phyloP scores from a whole-genome alignment of 1,140 invertebrate species.

The Harlomillsia oculata region DNA sequence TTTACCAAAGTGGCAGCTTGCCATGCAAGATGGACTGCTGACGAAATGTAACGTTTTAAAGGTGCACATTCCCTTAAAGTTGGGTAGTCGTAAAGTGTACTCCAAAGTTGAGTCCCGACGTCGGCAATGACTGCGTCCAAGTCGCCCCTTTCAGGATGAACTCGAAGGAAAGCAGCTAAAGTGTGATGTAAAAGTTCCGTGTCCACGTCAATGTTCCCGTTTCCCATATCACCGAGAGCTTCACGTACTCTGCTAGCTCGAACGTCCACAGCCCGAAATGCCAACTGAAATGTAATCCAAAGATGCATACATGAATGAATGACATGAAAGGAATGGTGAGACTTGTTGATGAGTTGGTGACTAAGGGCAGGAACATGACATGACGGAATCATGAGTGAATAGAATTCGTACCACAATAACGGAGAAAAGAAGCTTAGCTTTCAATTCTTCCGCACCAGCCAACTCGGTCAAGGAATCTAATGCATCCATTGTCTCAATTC shows the following conservation, averaged over 20 bases:
- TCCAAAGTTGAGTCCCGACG: constrained; percentile 54
- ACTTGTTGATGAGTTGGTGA: neutral
- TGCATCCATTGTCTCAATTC: constrained; percentile 73
- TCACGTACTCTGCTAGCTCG: no score
- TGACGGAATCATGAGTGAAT: constrained; percentile 2
- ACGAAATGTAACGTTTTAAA: constrained; percentile 52
- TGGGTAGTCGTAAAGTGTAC: constrained; percentile 65
- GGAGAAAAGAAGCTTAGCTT: constrained; percentile 87
- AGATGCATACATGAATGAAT: no score
- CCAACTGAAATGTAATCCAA: no score
- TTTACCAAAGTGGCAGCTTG: constrained; percentile 45
- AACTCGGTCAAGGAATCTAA: constrained; percentile 66
- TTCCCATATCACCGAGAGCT: no score
- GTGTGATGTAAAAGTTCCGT: neutral
- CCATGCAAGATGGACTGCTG: constrained; percentile 59
- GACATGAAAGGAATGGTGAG: no score
- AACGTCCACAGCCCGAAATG: no score
- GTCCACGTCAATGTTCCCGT: neutral
- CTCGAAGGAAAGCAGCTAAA: neutral
- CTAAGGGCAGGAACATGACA: neutral
- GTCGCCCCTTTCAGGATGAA: neutral
- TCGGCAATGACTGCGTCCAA: constrained; percentile 43
- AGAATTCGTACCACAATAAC: constrained; percentile 72
- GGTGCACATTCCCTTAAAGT: constrained; percentile 54
- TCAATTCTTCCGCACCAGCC: constrained; percentile 69